Evolutionary conservation across 30 jellyfish, hydroid and myxozoan species (phyloP).

Genomic region (Sanderia malayensis): DNA sequence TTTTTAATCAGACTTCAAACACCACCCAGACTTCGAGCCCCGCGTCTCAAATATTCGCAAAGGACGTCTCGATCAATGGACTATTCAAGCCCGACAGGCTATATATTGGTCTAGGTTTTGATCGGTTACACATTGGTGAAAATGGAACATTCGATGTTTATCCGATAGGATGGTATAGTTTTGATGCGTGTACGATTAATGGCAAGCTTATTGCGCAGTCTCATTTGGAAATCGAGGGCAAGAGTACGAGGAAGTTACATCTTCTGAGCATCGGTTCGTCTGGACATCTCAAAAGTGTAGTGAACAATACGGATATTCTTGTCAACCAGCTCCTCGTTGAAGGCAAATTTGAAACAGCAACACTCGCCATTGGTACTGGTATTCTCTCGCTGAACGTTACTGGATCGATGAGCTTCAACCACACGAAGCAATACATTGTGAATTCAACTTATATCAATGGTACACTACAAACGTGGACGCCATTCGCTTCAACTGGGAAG

Average conservation of each 20-base stretch:
- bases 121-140: background rate
- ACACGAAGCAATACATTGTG: conserved; percentile 15
- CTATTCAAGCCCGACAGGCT: conserved; percentile 20
- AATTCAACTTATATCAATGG: conserved; percentile 26
- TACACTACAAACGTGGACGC: conserved; percentile 40
- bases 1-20: conserved; percentile 7
- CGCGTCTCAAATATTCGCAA: conserved; percentile 59
- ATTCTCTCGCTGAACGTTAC: conserved; percentile 7
- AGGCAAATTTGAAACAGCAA: conserved; percentile 40
- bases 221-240: conserved; percentile 46
- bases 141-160: conserved; percentile 25
- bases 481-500: conserved; percentile 44
- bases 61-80: conserved; percentile 29
- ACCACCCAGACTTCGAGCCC: conserved; percentile 5
- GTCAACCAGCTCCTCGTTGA: conserved; percentile 36
- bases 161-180: conserved; percentile 57
- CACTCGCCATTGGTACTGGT: conserved; percentile 37
- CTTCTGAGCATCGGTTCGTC: conserved; percentile 9
- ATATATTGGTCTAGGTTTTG: conserved; percentile 59
- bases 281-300: conserved; percentile 28
- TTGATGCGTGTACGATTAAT: conserved; percentile 10
- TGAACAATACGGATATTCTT: conserved; percentile 22
- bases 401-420: conserved; percentile 42
- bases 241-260: conserved; percentile 12
- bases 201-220: conserved; percentile 26